Evolutionary conservation across 1,140 invertebrate species (phyloP).

Genomic region (Drosophila parvula): DNA sequence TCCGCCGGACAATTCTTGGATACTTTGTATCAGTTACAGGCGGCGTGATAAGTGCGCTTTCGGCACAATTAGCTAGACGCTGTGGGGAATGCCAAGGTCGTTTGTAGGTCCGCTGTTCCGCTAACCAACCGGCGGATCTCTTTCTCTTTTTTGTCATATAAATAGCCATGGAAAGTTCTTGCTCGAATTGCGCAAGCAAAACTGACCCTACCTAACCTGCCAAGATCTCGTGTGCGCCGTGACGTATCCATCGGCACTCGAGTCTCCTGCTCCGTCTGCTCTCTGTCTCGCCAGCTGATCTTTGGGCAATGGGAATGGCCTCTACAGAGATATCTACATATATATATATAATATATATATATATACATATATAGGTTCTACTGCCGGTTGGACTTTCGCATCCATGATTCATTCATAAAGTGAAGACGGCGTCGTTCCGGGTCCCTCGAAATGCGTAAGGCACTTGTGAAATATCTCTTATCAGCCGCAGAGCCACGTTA

Average conservation of each 20-base stretch:
- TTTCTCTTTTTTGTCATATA: constrained; percentile 34
- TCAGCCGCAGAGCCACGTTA: constrained; percentile 18
- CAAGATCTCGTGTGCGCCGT: constrained; percentile 36
- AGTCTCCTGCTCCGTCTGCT: constrained; percentile 37
- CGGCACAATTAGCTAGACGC: constrained; percentile 33
- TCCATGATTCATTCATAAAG: constrained; percentile 68
- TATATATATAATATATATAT: not conserved
- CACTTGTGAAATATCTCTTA: constrained; percentile 64
- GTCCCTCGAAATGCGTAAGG: constrained; percentile 50
- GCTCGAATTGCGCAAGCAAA: constrained; percentile 39
- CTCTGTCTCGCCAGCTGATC: constrained; percentile 30
- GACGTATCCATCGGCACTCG: constrained; percentile 30
- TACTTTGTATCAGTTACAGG: constrained; percentile 55
- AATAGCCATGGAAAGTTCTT: constrained; percentile 59
- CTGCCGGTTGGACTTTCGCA: constrained; percentile 6
- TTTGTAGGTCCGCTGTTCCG: constrained; percentile 66
- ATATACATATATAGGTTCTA: not conserved
- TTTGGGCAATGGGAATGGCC: constrained; percentile 10
- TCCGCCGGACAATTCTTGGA: constrained; percentile 35
- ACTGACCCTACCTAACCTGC: constrained; percentile 73
- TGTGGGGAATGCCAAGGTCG: constrained; percentile 59
- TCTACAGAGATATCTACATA: constrained; percentile 1
- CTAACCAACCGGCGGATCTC: constrained; percentile 16
- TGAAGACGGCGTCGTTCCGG: not conserved
- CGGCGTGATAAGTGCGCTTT: constrained; percentile 57